Evolutionary conservation across 2,888 invertebrate genomes (phyloP).

Genomic region (Eueremaeus valkanovi): DNA sequence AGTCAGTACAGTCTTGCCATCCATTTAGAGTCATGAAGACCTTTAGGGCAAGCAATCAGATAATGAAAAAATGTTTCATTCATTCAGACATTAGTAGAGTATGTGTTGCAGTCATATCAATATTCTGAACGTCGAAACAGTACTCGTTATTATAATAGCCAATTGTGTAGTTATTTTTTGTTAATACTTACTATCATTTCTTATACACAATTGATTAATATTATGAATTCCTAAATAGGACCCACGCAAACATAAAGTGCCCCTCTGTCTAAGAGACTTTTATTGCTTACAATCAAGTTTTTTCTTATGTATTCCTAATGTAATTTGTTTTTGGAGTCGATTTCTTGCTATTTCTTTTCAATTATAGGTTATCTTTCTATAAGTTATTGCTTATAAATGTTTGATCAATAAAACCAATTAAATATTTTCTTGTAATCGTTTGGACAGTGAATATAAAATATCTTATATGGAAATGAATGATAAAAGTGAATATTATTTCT

Average conservation of each 20-base stretch:
- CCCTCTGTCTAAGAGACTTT: background rate
- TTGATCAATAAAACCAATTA: constrained; percentile 25
- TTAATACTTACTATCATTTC: constrained; percentile 3
- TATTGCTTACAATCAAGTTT: background rate
- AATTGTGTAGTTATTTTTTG: constrained; percentile 7
- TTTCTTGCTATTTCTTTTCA: background rate
- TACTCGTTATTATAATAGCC: constrained; percentile 8
- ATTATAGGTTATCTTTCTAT: background rate
- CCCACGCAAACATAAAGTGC: background rate
- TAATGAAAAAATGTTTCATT: constrained; percentile 31
- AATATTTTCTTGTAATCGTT: background rate
- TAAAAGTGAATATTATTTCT: background rate
- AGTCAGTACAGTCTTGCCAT: background rate
- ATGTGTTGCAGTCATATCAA: constrained; percentile 16
- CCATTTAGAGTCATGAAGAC: constrained; percentile 33
- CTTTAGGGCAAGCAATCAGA: constrained; percentile 33
- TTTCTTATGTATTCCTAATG: background rate
- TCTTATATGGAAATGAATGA: background rate
- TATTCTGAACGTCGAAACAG: no score
- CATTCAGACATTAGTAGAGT: constrained; percentile 7
- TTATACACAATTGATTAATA: constrained; percentile 16
- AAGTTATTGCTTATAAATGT: constrained; percentile 21
- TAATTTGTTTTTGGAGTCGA: background rate
- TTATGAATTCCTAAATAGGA: background rate
- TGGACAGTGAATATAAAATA: background rate